phyloP scores from a whole-genome alignment of 2,113 vertebrate species.

The Cryptomyrus ogoouensis region DNA sequence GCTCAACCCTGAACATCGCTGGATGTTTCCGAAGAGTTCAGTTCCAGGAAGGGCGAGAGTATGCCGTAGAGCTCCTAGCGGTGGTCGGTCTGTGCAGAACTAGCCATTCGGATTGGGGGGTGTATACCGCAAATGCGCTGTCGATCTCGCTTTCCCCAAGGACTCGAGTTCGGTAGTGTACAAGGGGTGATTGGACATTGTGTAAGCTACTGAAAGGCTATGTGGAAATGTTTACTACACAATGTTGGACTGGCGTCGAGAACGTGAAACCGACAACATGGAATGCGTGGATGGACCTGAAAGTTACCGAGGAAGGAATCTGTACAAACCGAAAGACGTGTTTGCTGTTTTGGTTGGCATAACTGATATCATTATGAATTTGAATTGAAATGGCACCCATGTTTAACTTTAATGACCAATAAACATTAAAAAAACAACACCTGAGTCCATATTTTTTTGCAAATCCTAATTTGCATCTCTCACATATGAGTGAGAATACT shows the following conservation, averaged over 20 bases:
- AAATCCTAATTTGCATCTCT: neutral
- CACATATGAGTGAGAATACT: neutral
- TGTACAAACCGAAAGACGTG: neutral
- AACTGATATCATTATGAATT: neutral
- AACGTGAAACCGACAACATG: neutral
- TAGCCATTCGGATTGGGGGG: neutral
- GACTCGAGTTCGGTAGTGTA: neutral
- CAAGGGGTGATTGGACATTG: neutral
- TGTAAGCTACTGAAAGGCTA: neutral
- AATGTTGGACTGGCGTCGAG: neutral
- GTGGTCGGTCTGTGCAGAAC: constrained; percentile 64
- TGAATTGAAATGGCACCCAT: neutral
- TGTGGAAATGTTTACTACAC: neutral
- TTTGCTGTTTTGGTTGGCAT: neutral
- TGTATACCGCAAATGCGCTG: neutral
- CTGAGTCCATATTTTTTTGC: neutral
- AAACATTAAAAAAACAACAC: neutral
- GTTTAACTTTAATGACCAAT: neutral
- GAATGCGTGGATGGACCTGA: neutral
- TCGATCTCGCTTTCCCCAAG: neutral
- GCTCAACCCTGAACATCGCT: constrained; percentile 53
- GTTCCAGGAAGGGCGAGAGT: constrained; percentile 55
- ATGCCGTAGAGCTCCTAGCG: constrained; percentile 41
- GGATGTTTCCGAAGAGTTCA: constrained; percentile 58
- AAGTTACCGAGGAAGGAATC: neutral